phyloP scores from a whole-genome alignment of 1,140 invertebrate species.

The Hypsibius dujardini region DNA sequence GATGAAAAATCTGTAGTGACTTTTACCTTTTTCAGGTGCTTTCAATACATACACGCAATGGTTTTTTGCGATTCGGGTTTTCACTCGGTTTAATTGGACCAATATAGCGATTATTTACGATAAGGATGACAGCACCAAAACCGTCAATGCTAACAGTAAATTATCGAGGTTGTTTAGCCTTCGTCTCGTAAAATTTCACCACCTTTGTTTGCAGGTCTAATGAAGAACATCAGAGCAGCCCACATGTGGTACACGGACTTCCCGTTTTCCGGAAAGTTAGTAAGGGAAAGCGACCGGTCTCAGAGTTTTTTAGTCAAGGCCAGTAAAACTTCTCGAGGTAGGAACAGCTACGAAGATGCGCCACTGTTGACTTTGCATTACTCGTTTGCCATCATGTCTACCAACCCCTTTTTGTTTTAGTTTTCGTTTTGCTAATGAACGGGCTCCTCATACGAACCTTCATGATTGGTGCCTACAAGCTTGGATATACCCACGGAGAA shows the following conservation, averaged over 20 bases:
- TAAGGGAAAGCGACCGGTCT: not conserved
- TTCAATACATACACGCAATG: slow-evolving; percentile 7
- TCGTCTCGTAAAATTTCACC: not conserved
- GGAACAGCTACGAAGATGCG: not conserved
- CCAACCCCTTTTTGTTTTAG: not conserved
- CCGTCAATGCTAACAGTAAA: not conserved
- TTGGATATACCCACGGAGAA: not conserved
- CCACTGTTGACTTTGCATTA: not conserved
- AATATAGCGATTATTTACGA: slow-evolving; percentile 10
- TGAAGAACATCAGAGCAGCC: not conserved
- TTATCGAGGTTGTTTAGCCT: not conserved
- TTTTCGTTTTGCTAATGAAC: not conserved
- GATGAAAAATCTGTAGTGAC: too few relatives aligned
- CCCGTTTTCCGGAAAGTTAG: not conserved
- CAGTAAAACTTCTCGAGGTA: not conserved
- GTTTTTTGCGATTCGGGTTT: not conserved
- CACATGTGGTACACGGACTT: not conserved
- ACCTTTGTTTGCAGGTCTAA: slow-evolving; percentile 10
- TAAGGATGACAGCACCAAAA: not conserved
- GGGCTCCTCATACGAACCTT: not conserved
- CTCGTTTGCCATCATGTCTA: not conserved
- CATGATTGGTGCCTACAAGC: not conserved
- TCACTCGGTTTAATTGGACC: not conserved
- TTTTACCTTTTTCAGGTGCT: not conserved
- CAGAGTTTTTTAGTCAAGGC: not conserved